Evolutionary conservation across 2,113 vertebrate genomes (phyloP), one percentile per base, ranked within the genome.

Genomic region (Paraplagusia blochii): DNA sequence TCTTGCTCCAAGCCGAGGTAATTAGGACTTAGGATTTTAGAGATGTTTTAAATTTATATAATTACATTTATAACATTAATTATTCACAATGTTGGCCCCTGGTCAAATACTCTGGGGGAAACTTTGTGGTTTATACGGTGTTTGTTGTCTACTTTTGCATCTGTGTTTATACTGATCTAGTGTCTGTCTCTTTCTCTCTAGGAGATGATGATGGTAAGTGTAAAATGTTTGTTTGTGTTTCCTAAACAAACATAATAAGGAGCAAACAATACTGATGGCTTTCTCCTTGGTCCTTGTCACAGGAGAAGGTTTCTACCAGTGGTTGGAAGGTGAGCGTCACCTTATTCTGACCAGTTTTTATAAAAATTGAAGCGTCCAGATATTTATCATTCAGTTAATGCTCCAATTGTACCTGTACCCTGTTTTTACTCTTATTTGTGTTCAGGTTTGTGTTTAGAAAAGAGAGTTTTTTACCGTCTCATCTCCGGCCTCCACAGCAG

Each of bases 401-500:
- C 11, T 38, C 11, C 38, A 12, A 11, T 12, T 5, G 10, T 40
- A 11, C 38, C 5, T 11, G 38, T 40, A 12, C 10, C 38, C 13
- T 11, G 38, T 40, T 40, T 40, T 12, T 12, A 12, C 38, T 5
- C 10, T 13, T 4, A 5, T 40, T 40, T 50, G 0, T 50, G 8
- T 50, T 1, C 73, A 98, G 96, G 96, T 66, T 84, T 98, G 74
- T 98, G 96, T 87, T 88, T 98, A 74, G 96, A 98, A 87, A 98
- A 98, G 72, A 91, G 95, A 82, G 96, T 97, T 11, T 98, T 98
- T 85, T 98, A 98, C 79, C 86, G 95, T 18, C 92, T 98, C 18
- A 98, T 98, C 84, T 98, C 96, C 0, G 96, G 96, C 73, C 95
- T 98, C 67, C 96, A 98, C 73, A 94, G 92, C 86, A 98, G 96